Evolutionary conservation across 2,113 vertebrate genomes (phyloP), one percentile per base, ranked within the genome.

Genomic region (Thinocorus orbignyianus): DNA sequence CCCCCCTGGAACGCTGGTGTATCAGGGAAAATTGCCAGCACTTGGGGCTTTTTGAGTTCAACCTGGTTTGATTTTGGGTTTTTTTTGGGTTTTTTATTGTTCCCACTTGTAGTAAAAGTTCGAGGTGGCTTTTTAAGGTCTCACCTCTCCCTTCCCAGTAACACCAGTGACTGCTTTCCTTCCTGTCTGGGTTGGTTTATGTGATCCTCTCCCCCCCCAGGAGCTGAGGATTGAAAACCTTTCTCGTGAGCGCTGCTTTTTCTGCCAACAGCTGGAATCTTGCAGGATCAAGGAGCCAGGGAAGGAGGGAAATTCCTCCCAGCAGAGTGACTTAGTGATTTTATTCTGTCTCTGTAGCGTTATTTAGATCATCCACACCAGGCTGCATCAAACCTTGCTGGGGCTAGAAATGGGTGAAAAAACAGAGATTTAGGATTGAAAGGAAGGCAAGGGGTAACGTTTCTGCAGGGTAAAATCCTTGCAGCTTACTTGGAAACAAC

Each of bases 401-500:
- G 80, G 77, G 73, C 64, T 91, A 0, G 22, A 25, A 55, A 42
- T 68, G 2, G 6, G 37, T 13, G 9, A 37, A 42, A 7, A 31
- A 49, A 20, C 57, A 4, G 0, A 14, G 80, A 35, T 77, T 70
- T 13, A 24, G 41, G 11, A 1, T 3, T 7, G 57, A 35, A 44
- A 71, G 30, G 66, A 69, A 82, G 41, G 41, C 41, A 55, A 58
- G 71, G 51, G 55, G 13, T 11, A 8, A 13, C 42, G 51, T 51
- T 39, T 30, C 39, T 60, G 68, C 25, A 3, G 66, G 66, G 33
- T 18, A 46, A 57, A 68, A 49, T 70, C 62, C 0, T 2, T 52
- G 94, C 81, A 52, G 52, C 86, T 95, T 42, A 2, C 92, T 95
- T 87, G 91, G 91, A 94, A 90, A 48, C 68, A 49, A 5, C 60